Conservation (phyloP, 2,113 vertebrate species). For the Chloebia gouldiae region DNA sequence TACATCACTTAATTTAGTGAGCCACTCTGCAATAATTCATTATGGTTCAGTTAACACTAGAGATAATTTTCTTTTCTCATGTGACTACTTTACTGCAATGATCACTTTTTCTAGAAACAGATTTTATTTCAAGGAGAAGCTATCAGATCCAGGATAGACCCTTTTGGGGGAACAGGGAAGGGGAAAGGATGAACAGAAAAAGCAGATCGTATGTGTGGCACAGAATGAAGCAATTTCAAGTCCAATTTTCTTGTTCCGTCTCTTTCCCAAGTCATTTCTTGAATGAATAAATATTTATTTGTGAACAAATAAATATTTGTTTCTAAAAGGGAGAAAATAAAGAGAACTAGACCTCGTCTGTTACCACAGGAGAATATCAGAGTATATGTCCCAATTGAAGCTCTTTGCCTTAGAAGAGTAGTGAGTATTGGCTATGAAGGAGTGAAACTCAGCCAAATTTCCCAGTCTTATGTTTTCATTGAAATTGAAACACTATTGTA, state of each 20-base stretch:
- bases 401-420: background rate
- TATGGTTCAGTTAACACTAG: background rate
- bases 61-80: background rate
- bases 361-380: background rate
- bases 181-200: background rate
- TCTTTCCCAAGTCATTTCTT: background rate
- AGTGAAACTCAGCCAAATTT: background rate
- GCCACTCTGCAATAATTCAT: background rate
- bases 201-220: background rate
- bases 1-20: background rate
- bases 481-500: background rate
- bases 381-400: background rate
- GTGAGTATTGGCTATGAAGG: background rate
- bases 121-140: background rate
- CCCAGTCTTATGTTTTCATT: background rate
- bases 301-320: background rate
- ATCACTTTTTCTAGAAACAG: background rate
- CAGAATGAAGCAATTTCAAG: background rate
- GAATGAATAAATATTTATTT: background rate
- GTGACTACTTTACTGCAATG: background rate
- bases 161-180: background rate
- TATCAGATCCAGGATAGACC: background rate
- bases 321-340: background rate
- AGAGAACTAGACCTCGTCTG: background rate
- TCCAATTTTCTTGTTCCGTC: background rate